Evolutionary conservation across 2,113 vertebrate species (phyloP), one percentile per base, ranked within the genome.

Genomic region (Bujurquina vittata): DNA sequence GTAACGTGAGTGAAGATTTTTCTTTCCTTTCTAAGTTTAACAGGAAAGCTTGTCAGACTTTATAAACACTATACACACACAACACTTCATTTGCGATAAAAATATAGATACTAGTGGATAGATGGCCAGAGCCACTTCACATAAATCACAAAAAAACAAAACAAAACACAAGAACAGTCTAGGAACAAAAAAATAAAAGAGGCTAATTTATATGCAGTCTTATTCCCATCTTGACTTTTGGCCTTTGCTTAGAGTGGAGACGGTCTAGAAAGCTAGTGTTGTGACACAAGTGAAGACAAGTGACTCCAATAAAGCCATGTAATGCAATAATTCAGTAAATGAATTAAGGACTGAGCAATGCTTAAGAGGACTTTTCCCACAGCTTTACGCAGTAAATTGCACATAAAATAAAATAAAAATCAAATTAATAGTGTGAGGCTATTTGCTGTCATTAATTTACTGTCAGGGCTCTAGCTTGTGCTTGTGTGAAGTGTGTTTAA

Each of bases 221-320:
- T 49, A 76, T 29, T 55, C 40, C 62, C 37, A 57, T 60, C 54
- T 14, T 81, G 76, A 81, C 81, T 79, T 12, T 29, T 83, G 81
- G 84, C 75, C 81, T 80, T 59, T 80, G 79, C 77, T 79, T 58
- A 2, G 3, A 91, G 58, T 49, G 20, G 3, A 54, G 29, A 22
- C 60, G 0, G 59, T 58, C 77, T 82, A 65, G 20, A 81, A 83
- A 89, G 59, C 77, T 62, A 56, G n/a, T 46, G 83, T 55, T 83
- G 80, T 86, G 90, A 92, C 90, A 83, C 87, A 87, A 93, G 88
- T 90, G 88, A 92, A 91, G 91, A 90, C 79, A 55, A 91, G 90
- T 93, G 90, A 89, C 87, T 91, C 90, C 73, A 84, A 93, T 95
- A 92, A 93, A 89, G 77, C 81, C 88, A 52, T 81, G 83, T 89